phyloP scores from a whole-genome alignment of 64 coral and sea anemone genomes.

The Exaiptasia diaphana region DNA sequence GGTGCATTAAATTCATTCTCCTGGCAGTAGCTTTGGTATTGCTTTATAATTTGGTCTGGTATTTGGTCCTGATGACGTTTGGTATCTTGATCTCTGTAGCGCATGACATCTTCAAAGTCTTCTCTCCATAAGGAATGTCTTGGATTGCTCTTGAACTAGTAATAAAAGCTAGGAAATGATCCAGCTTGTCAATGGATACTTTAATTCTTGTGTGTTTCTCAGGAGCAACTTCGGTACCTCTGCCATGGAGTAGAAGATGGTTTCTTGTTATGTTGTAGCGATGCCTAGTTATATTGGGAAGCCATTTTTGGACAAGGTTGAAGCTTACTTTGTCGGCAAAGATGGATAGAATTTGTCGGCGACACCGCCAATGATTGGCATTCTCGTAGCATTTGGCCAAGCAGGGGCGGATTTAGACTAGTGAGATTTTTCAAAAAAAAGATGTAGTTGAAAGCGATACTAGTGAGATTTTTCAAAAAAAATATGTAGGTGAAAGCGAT shows the following conservation, averaged over 20 bases:
- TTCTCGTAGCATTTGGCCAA: background rate
- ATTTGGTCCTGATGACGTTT: conserved; percentile 47
- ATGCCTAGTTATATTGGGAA: conserved; percentile 45
- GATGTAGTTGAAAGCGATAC: too few species aligned
- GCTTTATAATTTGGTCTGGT: conserved; percentile 57
- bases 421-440: too few species aligned
- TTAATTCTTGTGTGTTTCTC: background rate
- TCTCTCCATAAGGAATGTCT: conserved; percentile 56
- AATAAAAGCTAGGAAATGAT: conserved; percentile 32
- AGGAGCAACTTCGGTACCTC: background rate
- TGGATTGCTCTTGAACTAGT: conserved; percentile 4
- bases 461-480: too few species aligned
- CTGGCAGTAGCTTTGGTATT: conserved; percentile 21
- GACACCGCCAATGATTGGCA: background rate
- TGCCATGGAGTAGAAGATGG: background rate
- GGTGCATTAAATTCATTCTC: conserved; percentile 8
- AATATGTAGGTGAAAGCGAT: too few species aligned
- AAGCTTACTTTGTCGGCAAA: conserved; percentile 45
- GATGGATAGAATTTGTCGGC: conserved; percentile 55
- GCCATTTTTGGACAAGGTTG: conserved; percentile 26
- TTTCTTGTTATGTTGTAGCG: conserved; percentile 41
- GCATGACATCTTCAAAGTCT: conserved; percentile 45
- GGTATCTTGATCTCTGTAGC: conserved; percentile 19
- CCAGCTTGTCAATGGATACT: background rate
- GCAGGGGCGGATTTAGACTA: too few species aligned